Conservation (phyloP, 2,113 vertebrate genomes). For the Pipra filicauda region DNA sequence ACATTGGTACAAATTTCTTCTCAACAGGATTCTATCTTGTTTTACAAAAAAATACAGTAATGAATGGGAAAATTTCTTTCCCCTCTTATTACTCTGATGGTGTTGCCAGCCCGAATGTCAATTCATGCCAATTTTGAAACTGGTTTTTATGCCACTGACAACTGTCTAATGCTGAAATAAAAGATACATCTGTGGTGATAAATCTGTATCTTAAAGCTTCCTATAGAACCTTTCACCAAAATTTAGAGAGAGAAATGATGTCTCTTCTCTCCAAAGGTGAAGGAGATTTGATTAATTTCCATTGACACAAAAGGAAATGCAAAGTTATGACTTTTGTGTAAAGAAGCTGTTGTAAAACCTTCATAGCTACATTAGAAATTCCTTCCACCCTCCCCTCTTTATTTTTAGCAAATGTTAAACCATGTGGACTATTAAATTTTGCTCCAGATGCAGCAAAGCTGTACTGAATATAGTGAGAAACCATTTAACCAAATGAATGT, state of each 20-base stretch:
- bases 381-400: neutral
- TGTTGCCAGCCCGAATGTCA: neutral
- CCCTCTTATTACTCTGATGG: neutral
- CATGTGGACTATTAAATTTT: neutral
- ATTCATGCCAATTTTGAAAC: neutral
- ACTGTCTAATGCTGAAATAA: neutral
- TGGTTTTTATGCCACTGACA: neutral
- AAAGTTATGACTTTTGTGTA: neutral
- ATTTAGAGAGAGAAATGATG: neutral
- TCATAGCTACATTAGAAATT: neutral
- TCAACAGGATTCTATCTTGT: neutral
- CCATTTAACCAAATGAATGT: neutral
- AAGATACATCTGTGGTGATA: neutral
- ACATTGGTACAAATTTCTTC: neutral
- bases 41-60: neutral
- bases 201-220: neutral
- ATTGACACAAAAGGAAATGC: neutral
- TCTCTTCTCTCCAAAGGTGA: neutral
- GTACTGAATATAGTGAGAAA: neutral
- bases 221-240: neutral
- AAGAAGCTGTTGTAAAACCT: slow-evolving; percentile 8
- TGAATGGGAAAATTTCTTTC: neutral
- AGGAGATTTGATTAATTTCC: neutral
- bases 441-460: neutral
- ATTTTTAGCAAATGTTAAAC: slow-evolving; percentile 14